Evolutionary conservation across 2,797 vertebrate species (phyloP).

Genomic region (Dryobates pubescens): DNA sequence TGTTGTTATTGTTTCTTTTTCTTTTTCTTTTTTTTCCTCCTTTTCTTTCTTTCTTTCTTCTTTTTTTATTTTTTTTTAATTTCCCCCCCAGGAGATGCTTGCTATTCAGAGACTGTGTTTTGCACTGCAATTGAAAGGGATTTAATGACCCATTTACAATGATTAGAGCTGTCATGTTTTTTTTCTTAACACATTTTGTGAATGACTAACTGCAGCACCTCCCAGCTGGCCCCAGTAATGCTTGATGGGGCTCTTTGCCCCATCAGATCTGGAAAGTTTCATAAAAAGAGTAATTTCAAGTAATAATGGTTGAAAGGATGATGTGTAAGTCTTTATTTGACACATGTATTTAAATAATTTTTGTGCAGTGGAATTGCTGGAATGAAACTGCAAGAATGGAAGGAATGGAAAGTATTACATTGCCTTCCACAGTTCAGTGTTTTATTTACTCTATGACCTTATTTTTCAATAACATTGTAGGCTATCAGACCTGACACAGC

Average conservation of each 20-base stretch:
- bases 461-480: slow-evolving; percentile 3
- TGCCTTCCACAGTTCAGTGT: neutral
- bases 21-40: neutral
- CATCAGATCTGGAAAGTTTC: neutral
- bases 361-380: neutral
- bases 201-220: slow-evolving; percentile 49
- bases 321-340: neutral
- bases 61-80: neutral
- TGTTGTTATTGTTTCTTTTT: neutral
- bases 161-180: slow-evolving; percentile 36
- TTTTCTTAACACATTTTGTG: slow-evolving; percentile 44
- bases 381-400: neutral
- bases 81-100: neutral
- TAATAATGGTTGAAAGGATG: slow-evolving; percentile 6
- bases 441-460: slow-evolving; percentile 32
- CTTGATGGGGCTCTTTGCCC: slow-evolving; percentile 14
- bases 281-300: slow-evolving; percentile 11
- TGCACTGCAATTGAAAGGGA: neutral
- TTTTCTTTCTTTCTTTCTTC: neutral
- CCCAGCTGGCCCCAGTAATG: neutral
- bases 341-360: neutral
- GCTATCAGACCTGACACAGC: neutral
- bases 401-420: neutral
- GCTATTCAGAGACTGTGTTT: slow-evolving; percentile 47
- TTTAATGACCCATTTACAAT: slow-evolving; percentile 64